Evolutionary conservation across 2,888 invertebrate species (phyloP).

Genomic region (Cephus spinipes): DNA sequence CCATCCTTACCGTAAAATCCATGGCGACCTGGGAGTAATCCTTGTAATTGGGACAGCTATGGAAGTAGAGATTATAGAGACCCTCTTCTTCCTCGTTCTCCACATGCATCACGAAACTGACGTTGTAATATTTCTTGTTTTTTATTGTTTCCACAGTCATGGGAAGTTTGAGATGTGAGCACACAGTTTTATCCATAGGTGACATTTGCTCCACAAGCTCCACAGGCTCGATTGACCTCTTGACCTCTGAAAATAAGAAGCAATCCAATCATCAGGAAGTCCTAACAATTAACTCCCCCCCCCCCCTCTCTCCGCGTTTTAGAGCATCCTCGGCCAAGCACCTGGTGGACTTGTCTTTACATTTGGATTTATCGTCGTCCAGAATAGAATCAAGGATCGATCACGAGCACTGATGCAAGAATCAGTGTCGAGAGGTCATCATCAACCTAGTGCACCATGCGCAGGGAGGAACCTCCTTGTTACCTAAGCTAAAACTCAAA

Average conservation of each 20-base stretch:
- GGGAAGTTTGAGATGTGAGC: slow-evolving; percentile 67
- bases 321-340: background rate
- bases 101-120: slow-evolving; percentile 82
- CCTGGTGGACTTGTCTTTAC: background rate
- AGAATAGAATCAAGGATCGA: slow-evolving; percentile 18
- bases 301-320: background rate
- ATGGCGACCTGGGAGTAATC: slow-evolving; percentile 68
- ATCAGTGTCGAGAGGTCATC: slow-evolving; percentile 1
- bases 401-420: slow-evolving; percentile 13
- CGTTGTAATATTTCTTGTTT: slow-evolving; percentile 73
- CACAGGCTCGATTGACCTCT: slow-evolving; percentile 21
- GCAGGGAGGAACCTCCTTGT: slow-evolving; percentile 30
- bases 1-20: slow-evolving; percentile 76
- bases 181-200: slow-evolving; percentile 28
- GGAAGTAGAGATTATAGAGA: slow-evolving; percentile 93
- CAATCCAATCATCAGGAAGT: background rate
- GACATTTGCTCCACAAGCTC: slow-evolving; percentile 22
- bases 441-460: background rate
- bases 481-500: slow-evolving; percentile 45
- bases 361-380: background rate
- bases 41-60: slow-evolving; percentile 86
- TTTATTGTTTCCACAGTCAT: slow-evolving; percentile 70
- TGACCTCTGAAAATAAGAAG: slow-evolving; percentile 32
- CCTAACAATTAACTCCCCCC: background rate
- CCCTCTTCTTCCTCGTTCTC: slow-evolving; percentile 85